phyloP scores from a whole-genome alignment of 2,888 invertebrate species.

The Penaeus monodon region DNA sequence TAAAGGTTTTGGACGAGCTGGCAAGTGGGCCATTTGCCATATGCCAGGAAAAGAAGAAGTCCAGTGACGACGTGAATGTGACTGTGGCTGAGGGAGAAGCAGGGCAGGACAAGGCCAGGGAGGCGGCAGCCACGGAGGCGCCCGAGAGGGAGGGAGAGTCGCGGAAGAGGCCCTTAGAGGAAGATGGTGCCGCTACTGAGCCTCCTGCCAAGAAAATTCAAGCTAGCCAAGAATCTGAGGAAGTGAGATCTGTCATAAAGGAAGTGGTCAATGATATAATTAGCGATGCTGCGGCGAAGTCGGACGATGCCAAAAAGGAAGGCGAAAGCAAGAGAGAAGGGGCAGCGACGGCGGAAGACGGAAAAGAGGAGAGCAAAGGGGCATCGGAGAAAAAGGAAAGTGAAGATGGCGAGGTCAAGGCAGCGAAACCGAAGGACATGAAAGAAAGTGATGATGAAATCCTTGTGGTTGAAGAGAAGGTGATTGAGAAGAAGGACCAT shows the following conservation, averaged over 20 bases:
- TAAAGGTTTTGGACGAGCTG: constrained; percentile 59
- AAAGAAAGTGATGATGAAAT: constrained; percentile 55
- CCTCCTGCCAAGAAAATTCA: constrained; percentile 6
- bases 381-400: constrained; percentile 7
- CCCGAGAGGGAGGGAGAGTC: background rate
- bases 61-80: background rate
- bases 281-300: constrained; percentile 13
- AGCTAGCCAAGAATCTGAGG: background rate
- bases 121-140: too few relatives aligned
- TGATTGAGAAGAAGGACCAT: constrained; percentile 73
- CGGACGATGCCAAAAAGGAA: background rate
- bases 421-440: constrained; percentile 41
- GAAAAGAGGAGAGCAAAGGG: constrained; percentile 64
- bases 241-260: constrained; percentile 10
- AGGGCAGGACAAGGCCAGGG: background rate
- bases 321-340: background rate
- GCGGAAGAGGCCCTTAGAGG: constrained; percentile 23
- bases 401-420: background rate
- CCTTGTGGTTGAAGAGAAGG: constrained; percentile 51
- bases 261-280: constrained; percentile 22
- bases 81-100: background rate
- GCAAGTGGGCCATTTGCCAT: constrained; percentile 69
- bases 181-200: constrained; percentile 3
- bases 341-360: background rate
- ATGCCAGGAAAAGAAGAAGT: constrained; percentile 66